Base-by-base conservation (phyloP, 1,140 invertebrate genomes). In the Aradophagus sp. region DNA sequence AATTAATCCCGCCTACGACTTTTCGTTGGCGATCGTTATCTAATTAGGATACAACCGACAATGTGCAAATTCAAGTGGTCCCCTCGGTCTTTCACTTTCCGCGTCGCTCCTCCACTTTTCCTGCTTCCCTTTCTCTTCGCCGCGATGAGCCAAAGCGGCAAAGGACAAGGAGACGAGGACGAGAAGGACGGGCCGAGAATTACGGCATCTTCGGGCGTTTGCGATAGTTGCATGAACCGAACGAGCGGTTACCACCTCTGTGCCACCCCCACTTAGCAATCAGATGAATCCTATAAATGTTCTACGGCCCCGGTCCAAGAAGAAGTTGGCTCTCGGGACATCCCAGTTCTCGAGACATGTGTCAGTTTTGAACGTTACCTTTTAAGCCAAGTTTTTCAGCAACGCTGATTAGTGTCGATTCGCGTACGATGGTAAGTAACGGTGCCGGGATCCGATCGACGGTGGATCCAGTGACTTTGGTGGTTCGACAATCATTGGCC, bases 271-370 rank as follows among this genome's bases (percentile, higher is more conserved):
- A 77, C 41, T 59, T 47, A 56, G 27, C 70, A 76, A 83, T 79
- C 78, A 74, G 78, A 77, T 82, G 82, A 84, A 85, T 85, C 84
- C 84, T 86, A 86, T 86, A 86, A 86, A 86, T 86, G 83, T 80
- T 79, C 77, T 65, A 79, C 74, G 77, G 77, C 71, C 34, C 72
- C 56, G 48, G 73, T 62, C 70, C 63, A 77, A 56, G 78, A 78
- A 84, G 80, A 84, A 86, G 83, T 86, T 81, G 71, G 74, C 74
- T 83, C 78, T 59, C 77, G 77, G 79, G 79, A 80, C 77, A 65
- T 75, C 61, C 34, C 66, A 56, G 80, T 80, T 80, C 79, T 79
- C 68, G 80, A 81, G 80, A 76, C 67, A 81, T 81, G 79, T 74
- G 69, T 78, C 47, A 71, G 75, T 77, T 75, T 80, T 81, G 61